Base-by-base conservation (phyloP, 2,888 invertebrate genomes). In the Phanerotoma sp. region DNA sequence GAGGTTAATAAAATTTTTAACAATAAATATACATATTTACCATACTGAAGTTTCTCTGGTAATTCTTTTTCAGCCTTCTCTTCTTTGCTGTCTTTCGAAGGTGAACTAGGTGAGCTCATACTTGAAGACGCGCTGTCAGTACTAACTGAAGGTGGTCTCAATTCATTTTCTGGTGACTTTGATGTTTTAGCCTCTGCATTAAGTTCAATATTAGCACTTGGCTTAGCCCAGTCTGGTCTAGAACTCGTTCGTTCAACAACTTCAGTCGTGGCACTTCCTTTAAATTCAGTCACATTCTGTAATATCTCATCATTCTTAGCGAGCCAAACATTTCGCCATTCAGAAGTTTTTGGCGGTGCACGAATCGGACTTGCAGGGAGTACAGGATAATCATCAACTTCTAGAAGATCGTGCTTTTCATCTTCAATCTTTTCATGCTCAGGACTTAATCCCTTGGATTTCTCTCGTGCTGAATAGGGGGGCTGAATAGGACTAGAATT, bases 61-160 rank as follows among this genome's bases (percentile, higher is more conserved):
- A 73, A 63, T 57, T 75, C 75, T 56, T 73, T 74, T 21, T 75
- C 74, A 25, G 74, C 75, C 53, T 75, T 76, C 62, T 75, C 74
- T 48, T 75, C 74, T 45, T 73, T 76, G 54, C 73, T 75, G 53
- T 75, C 73, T 57, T 74, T 73, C 13, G 74, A 75, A 20, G 73
- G 72, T 33, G 74, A 75, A 65, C 73, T 75, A 11, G 74, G 74
- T 28, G 75, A 74, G 56, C 74, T 76, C 72, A 74, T 73, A 56
- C 74, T 74, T 37, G 75, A 74, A 30, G 72, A 73, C 33, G 72
- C 72, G 57, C 73, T 75, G 49, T 74, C 74, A 3, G 72, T 72
- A 49, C 68, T 68, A 32, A 64, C 68, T 7, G 73, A 71, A 11
- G 72, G 66, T 54, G 73, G 70, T 60, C 73, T 67, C 37, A 73